A percentile compares a stretch with the other conserved stretches of the same genome.
These are phyloP conservation scores for Mirounga angustirostris DNA, from an alignment of 2,113 vertebrate genomes.

Conservation along the genomic window DNA sequence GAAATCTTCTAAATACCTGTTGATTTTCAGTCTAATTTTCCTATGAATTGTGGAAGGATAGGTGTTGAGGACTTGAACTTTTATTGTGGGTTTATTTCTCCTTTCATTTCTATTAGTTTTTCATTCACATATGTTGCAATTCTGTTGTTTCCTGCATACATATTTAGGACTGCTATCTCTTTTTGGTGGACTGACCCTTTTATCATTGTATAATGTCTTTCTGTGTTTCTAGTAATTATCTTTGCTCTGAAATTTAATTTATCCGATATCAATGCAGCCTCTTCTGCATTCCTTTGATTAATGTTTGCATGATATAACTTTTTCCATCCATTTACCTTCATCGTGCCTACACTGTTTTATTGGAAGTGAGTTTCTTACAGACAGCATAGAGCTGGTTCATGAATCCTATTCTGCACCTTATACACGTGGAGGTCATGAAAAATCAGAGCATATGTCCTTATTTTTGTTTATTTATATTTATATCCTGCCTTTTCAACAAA, in stretches of 20 bases:
- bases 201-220: background rate
- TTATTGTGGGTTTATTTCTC: background rate
- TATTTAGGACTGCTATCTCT: background rate
- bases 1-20: background rate
- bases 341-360: background rate
- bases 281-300: background rate
- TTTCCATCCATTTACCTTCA: background rate
- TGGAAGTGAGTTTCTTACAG: background rate
- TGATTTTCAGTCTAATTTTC: background rate
- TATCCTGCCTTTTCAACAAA: background rate
- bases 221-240: background rate
- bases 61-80: background rate
- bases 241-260: background rate
- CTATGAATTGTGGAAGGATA: background rate
- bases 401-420: background rate
- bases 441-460: background rate
- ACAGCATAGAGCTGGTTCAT: background rate
- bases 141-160: background rate
- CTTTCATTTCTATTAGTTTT: background rate
- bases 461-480: conserved; percentile 16
- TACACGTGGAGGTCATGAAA: background rate
- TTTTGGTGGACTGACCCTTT: background rate
- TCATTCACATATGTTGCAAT: background rate
- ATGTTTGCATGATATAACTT: background rate
- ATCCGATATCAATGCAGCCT: background rate